Base-by-base conservation (phyloP, 2,113 vertebrate species). In the Chamaetylas fuelleborni region DNA sequence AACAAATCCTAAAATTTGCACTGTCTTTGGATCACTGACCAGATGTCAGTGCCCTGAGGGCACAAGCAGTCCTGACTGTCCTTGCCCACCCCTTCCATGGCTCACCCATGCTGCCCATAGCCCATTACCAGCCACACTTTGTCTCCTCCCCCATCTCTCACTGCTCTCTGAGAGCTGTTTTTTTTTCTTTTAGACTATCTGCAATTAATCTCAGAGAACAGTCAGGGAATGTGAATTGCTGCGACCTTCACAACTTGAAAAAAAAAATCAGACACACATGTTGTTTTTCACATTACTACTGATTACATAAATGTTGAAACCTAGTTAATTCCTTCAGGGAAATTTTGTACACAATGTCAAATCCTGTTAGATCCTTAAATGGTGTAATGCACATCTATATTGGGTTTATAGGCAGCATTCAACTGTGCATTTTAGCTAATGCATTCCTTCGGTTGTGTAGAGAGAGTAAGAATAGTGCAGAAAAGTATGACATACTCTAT, bases 31-130 rank as follows among this genome's bases (percentile, higher is more conserved):
- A 28, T 80, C 12, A 3, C 2, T 72, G 40, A 60, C 22, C 36
- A 57, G 57, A 29, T 43, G 11, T 19, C 29, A 62, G 38, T 58
- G 18, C 16, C 11, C 29, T 42, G 38, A 47, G 24, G 20, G 3
- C 14, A 47, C 18, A 23, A 34, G 13, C 9, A 16, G 33, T 14
- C 20, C 80, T 45, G 19, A 15, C 14, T 80, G 72, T 15, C 8
- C n/a, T n/a, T 77, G 24, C 3, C 8, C 57, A 57, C 2, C 4
- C 3, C 0, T 33, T 20, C 11, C 1, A 2, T 29, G 38, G 6
- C 5, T 83, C 8, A 5, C 4, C 6, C 24, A 22, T 12, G 25
- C 53, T 76, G 23, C 16, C 33, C 19, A 25, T 8, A 56, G 58
- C 9, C 33, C 25, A 67, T 18, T 13, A 58, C 10, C 60, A 67